A percentile compares a stretch with the other conserved stretches of the same genome.
Evolutionary conservation across 2,888 invertebrate species (phyloP).

Genomic region (Anoncus sp.): DNA sequence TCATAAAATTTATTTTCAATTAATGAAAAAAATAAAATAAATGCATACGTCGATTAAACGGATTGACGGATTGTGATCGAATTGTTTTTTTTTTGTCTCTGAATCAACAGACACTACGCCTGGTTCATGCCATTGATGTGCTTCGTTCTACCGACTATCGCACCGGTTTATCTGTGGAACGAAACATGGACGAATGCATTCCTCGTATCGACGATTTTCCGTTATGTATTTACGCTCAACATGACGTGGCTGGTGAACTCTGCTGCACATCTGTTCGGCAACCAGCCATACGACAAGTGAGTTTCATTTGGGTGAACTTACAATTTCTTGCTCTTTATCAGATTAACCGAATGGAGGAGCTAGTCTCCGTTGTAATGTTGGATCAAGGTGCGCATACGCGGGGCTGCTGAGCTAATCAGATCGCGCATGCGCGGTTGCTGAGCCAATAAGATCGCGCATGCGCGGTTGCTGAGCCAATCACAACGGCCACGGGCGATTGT

Average conservation of each 20-base stretch:
- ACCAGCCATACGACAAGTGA: constrained; percentile 90
- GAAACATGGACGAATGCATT: constrained; percentile 88
- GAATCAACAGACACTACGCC: constrained; percentile 86
- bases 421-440: no score
- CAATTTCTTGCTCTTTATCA: neutral
- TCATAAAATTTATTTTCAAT: neutral
- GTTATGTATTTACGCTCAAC: constrained; percentile 91
- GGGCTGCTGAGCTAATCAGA: no score
- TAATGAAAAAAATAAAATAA: no score
- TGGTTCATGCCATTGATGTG: constrained; percentile 88
- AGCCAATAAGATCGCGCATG: no score
- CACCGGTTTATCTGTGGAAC: constrained; percentile 89
- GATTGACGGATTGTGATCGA: neutral
- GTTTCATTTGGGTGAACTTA: constrained; percentile 54
- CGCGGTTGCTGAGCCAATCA: no score
- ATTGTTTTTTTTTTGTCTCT: neutral
- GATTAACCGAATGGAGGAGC: no score
- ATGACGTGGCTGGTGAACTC: constrained; percentile 96
- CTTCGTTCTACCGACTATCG: constrained; percentile 89
- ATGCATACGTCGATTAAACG: no score
- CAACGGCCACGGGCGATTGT: no score
- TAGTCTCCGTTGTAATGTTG: no score
- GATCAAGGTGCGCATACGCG: no score
- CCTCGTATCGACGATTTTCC: constrained; percentile 87
- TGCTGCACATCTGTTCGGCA: constrained; percentile 92